Percentiles rank a stretch among this genome's conserved stretches.
These are phyloP conservation scores for Pristionchus pacificus DNA, from an alignment of 1,140 invertebrate genomes.

Conservation along the genomic window DNA sequence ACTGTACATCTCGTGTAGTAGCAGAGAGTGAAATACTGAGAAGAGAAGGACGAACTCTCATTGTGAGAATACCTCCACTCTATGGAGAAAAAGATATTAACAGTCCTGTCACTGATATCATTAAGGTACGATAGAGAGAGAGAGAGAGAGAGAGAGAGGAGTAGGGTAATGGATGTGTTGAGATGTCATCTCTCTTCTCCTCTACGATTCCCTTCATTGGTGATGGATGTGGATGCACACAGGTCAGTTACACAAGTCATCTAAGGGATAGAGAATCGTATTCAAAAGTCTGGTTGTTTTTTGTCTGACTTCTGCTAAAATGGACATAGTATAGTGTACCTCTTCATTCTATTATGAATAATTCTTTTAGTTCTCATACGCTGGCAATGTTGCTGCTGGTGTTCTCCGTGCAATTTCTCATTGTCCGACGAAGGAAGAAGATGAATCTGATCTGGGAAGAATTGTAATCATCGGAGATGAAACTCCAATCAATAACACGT, in stretches of 20 bases:
- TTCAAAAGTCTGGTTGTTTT: too few relatives aligned
- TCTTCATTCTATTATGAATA: too few relatives aligned
- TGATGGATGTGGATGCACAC: background rate
- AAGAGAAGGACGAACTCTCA: background rate
- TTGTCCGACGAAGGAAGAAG: background rate
- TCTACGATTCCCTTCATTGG: background rate
- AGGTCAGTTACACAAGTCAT: background rate
- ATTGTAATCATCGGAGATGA: too few relatives aligned
- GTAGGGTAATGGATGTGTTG: too few relatives aligned
- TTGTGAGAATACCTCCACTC: background rate
- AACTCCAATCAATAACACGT: too few relatives aligned
- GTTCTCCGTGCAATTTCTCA: background rate
- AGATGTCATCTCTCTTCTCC: background rate
- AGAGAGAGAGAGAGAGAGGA: background rate
- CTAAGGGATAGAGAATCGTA: background rate
- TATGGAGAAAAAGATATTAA: background rate
- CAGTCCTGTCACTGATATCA: background rate
- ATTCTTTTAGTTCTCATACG: background rate
- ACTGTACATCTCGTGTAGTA: background rate
- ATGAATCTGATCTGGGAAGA: too few relatives aligned
- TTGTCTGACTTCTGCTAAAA: too few relatives aligned
- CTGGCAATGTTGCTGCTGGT: background rate
- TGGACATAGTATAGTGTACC: too few relatives aligned
- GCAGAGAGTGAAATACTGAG: background rate
- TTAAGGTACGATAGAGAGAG: background rate